Evolutionary conservation across 2,797 vertebrate genomes (phyloP).

Genomic region (Pipistrellus pipistrellus): DNA sequence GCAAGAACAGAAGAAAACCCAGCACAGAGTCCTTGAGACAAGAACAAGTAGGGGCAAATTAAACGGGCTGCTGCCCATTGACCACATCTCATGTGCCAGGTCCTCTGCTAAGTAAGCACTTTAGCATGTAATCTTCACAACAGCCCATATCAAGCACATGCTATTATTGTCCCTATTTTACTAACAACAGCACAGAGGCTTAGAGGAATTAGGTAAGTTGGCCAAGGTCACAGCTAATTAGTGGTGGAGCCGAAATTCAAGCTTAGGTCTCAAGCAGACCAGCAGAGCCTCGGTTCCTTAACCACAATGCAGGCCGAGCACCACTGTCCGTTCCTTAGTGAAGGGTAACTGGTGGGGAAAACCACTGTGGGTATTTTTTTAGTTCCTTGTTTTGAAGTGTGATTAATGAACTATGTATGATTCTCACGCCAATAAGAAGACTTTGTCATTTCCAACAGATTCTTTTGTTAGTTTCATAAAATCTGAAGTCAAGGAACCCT

Average conservation of each 20-base stretch:
- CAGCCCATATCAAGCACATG: background rate
- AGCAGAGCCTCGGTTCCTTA: background rate
- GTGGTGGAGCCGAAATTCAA: background rate
- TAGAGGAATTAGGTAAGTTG: background rate
- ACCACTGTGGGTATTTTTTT: background rate
- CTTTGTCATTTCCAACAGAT: background rate
- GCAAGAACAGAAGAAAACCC: background rate
- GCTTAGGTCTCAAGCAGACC: background rate
- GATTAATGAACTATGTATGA: background rate
- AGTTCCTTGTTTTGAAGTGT: slow-evolving; percentile 23
- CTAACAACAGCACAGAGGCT: background rate
- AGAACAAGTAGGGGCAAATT: background rate
- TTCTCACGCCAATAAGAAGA: background rate
- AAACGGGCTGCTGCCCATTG: background rate
- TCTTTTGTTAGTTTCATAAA: slow-evolving; percentile 26
- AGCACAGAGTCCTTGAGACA: background rate
- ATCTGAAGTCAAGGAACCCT: background rate
- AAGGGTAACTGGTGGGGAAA: background rate
- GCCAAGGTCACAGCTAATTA: background rate
- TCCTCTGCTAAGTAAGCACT: background rate
- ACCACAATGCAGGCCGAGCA: background rate
- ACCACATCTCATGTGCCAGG: background rate
- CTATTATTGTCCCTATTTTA: background rate
- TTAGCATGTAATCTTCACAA: background rate
- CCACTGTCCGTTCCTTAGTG: background rate